Percentiles rank a stretch among this genome's conserved stretches.
These are phyloP conservation scores for Palythoa caribaeorum DNA, from an alignment of 92 coral and sea anemone species.

Conservation along the genomic window DNA sequence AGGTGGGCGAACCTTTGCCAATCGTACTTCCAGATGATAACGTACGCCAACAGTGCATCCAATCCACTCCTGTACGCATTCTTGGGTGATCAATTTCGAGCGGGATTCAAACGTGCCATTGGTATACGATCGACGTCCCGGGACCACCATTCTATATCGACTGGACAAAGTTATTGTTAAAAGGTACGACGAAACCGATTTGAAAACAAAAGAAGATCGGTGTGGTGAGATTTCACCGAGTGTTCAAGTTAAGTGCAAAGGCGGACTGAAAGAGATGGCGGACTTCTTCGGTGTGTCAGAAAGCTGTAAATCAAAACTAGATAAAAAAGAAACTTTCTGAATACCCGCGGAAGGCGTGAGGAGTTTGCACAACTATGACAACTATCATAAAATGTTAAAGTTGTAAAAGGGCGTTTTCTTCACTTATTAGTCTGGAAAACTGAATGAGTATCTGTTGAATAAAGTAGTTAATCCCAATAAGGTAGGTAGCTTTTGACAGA, in stretches of 20 bases:
- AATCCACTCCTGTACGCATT: conserved; percentile 96
- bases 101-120: conserved; percentile 87
- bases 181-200: background rate
- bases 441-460: too few relatives aligned
- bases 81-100: conserved; percentile 92
- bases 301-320: background rate
- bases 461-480: too few relatives aligned
- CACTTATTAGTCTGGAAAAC: too few relatives aligned
- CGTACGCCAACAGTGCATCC: conserved; percentile 94
- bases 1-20: conserved; percentile 64
- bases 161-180: conserved; percentile 37
- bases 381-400: background rate
- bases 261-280: background rate
- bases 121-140: conserved; percentile 47
- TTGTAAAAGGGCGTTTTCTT: background rate
- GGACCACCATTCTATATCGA: conserved; percentile 26
- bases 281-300: background rate
- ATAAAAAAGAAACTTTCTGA: background rate
- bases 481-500: too few relatives aligned
- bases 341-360: background rate
- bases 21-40: conserved; percentile 80
- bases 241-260: background rate
- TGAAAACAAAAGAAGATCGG: background rate
- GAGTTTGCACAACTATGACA: background rate
- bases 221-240: background rate